Evolutionary conservation across 2,797 vertebrate species (phyloP).

Genomic region (Labeo calbasu): DNA sequence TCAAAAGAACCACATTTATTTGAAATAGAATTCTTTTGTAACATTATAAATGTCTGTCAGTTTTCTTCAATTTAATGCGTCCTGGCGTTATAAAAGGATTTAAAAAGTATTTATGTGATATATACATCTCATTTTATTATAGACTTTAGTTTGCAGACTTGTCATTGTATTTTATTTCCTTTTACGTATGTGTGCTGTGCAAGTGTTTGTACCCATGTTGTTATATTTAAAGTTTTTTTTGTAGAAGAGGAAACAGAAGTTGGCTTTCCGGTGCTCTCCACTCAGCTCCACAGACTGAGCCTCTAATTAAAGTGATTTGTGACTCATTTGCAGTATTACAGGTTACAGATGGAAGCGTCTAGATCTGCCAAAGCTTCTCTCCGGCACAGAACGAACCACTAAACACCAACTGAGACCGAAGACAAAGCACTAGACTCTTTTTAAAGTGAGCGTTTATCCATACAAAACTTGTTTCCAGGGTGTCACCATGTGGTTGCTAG

Average conservation of each 20-base stretch:
- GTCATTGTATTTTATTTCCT: not conserved
- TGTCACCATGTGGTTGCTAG: not conserved
- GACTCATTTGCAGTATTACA: constrained; percentile 73
- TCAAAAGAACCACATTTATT: too few species aligned
- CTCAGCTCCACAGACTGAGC: constrained; percentile 42
- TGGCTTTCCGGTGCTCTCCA: constrained; percentile 57
- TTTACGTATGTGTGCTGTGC: constrained; percentile 21
- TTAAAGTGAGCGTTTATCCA: not conserved
- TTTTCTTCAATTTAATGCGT: too few species aligned
- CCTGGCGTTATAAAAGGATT: too few species aligned
- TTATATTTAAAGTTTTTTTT: constrained; percentile 29
- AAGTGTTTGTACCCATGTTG: not conserved
- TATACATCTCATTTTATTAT: too few species aligned
- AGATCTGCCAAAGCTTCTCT: constrained; percentile 42
- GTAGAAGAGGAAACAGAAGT: constrained; percentile 25
- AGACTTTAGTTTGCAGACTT: not conserved
- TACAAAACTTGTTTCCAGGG: not conserved
- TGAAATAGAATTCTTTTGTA: too few species aligned
- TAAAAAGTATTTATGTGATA: too few species aligned
- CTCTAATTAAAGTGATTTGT: constrained; percentile 75
- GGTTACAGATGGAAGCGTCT: constrained; percentile 67
- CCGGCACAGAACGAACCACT: not conserved
- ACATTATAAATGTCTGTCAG: too few species aligned
- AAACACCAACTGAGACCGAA: not conserved
- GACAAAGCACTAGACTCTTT: not conserved